Evolutionary conservation across 2,888 invertebrate genomes (phyloP).

Genomic region (Tyria jacobaeae): DNA sequence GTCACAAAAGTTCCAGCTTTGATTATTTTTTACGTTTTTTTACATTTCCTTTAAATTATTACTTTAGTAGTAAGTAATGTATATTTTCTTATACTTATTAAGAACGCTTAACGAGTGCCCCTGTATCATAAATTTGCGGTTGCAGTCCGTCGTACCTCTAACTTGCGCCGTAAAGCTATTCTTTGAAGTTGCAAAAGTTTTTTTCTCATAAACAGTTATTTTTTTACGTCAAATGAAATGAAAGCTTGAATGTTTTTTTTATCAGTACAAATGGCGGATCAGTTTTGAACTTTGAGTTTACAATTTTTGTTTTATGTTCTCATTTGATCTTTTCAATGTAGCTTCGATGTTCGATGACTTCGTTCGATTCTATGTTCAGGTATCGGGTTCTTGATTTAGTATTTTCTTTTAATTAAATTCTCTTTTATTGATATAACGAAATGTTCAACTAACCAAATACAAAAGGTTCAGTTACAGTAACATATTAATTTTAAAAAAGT

Average conservation of each 20-base stretch:
- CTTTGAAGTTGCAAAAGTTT: conserved; percentile 45
- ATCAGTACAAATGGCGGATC: conserved; percentile 31
- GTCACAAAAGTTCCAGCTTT: too few species aligned
- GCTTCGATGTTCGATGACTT: conserved; percentile 26
- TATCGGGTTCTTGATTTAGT: conserved; percentile 7
- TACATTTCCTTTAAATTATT: too few species aligned
- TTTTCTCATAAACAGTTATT: conserved; percentile 44
- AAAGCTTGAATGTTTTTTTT: conserved; percentile 28
- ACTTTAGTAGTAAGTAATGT: too few species aligned
- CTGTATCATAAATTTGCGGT: conserved; percentile 49
- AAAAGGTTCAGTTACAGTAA: too few species aligned
- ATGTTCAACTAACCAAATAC: too few species aligned
- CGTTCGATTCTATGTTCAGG: conserved; percentile 20
- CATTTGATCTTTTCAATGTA: conserved; percentile 28
- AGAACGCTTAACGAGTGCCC: not conserved
- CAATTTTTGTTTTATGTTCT: conserved; percentile 23
- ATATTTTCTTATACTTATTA: not conserved
- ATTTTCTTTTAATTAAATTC: conserved; percentile 1
- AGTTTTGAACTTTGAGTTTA: conserved; percentile 22
- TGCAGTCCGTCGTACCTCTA: conserved; percentile 39
- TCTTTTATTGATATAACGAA: too few species aligned
- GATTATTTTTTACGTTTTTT: too few species aligned
- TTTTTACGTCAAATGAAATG: conserved; percentile 37
- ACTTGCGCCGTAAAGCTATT: conserved; percentile 49
- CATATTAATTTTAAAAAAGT: conserved; percentile 22